Base-by-base conservation (phyloP, 2,888 invertebrate species). In the Hermaeophaga mercurialis region DNA sequence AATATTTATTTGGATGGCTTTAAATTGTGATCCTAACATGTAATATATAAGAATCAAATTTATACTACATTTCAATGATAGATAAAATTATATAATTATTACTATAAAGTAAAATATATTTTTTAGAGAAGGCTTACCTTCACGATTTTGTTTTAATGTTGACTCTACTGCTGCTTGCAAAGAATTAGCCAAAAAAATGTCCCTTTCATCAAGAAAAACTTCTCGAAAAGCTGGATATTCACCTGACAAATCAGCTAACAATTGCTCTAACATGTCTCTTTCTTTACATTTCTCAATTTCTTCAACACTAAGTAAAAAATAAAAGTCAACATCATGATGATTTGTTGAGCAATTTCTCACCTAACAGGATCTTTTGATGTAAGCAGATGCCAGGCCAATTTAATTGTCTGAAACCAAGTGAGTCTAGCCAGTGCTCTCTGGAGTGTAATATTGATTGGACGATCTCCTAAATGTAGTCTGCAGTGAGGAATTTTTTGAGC, bases 281-380 rank as follows among this genome's bases (percentile, higher is more conserved):
- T 92, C 87, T 76, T 98, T 98, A 73, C 92, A 96, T 65, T 89
- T 88, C 78, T 98, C 98, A 4, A 98, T 91, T 73, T 97, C 96
- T 78, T 96, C 94, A 70, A 89, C 85, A 67, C 92, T 96, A 71
- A 34, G 56, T n/a, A 60, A 18, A 22, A 22, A 22, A 22, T 22
- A 22, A n/a, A n/a, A 22, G 22, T 22, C 22, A 22, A 22, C 4
- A 22, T n/a, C n/a, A n/a, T n/a, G 6, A 22, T 5, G 22, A 22
- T 22, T 22, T 22, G 6, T 22, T 22, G 22, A 22, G 22, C 22
- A 41, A 38, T 26, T 18, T 48, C 72, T 74, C 73, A 89, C 89
- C 86, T 90, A 66, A 96, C 90, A 41, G 87, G 85, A 65, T 91
- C 90, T 60, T 89, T 90, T 15, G 88, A 86, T n/a, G 87, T 89